phyloP scores from a whole-genome alignment of 2,888 invertebrate genomes.

The Cotesia congregata region DNA sequence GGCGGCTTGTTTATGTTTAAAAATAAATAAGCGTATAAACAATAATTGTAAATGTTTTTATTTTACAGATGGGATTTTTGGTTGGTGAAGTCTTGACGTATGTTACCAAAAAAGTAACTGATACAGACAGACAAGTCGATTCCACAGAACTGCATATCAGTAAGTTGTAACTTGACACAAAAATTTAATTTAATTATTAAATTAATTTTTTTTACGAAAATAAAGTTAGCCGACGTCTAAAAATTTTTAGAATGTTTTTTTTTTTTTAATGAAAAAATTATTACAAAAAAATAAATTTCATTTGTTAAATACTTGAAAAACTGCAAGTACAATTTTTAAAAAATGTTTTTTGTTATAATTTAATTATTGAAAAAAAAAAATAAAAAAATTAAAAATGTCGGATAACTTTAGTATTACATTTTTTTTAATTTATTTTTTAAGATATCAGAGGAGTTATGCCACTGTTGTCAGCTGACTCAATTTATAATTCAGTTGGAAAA shows the following conservation, averaged over 20 bases:
- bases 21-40: not conserved
- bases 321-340: too few relatives aligned
- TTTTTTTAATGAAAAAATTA: too few relatives aligned
- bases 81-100: slow-evolving; percentile 77
- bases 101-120: slow-evolving; percentile 79
- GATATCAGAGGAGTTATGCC: slow-evolving; percentile 76
- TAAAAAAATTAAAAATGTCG: too few relatives aligned
- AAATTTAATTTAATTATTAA: not conserved
- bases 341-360: too few relatives aligned
- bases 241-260: too few relatives aligned
- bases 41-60: slow-evolving; percentile 24
- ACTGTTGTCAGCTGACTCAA: slow-evolving; percentile 73
- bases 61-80: slow-evolving; percentile 75
- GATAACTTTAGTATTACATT: too few relatives aligned
- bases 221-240: too few relatives aligned
- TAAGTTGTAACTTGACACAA: slow-evolving; percentile 52
- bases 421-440: slow-evolving; percentile 46
- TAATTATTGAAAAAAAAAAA: too few relatives aligned
- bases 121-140: slow-evolving; percentile 77
- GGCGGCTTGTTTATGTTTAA: slow-evolving; percentile 32
- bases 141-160: slow-evolving; percentile 75
- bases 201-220: too few relatives aligned
- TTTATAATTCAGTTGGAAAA: slow-evolving; percentile 75
- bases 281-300: too few relatives aligned
- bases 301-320: too few relatives aligned